Evolutionary conservation across 2,113 vertebrate species (phyloP).

Genomic region (Sorex araneus): DNA sequence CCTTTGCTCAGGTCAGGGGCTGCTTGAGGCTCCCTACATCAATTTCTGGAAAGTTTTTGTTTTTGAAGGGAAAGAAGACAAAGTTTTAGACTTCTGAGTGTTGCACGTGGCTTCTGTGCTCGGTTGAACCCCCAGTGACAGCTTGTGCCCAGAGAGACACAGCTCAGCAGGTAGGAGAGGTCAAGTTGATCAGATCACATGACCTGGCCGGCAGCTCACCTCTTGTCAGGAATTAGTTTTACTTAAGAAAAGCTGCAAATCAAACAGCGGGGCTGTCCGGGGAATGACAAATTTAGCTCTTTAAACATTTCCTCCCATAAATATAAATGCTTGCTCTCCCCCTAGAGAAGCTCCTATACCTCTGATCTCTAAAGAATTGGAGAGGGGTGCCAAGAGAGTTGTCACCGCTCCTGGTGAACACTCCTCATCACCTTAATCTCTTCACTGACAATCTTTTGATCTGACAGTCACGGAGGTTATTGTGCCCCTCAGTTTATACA

Average conservation of each 20-base stretch:
- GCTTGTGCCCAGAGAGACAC: not conserved
- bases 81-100: not conserved
- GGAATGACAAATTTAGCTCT: slow-evolving; percentile 77
- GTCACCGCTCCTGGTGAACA: slow-evolving; percentile 23
- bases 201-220: slow-evolving; percentile 26
- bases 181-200: slow-evolving; percentile 46
- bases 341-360: slow-evolving; percentile 48
- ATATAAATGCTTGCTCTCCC: slow-evolving; percentile 76
- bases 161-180: slow-evolving; percentile 7
- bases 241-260: slow-evolving; percentile 82
- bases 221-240: slow-evolving; percentile 73
- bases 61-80: slow-evolving; percentile 3
- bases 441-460: slow-evolving; percentile 73
- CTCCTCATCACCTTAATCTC: slow-evolving; percentile 52
- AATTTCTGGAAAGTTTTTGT: slow-evolving; percentile 9
- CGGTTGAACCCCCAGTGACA: slow-evolving; percentile 8
- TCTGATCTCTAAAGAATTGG: slow-evolving; percentile 62
- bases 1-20: not conserved
- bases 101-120: not conserved
- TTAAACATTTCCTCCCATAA: slow-evolving; percentile 82
- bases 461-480: slow-evolving; percentile 68
- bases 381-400: not conserved
- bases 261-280: slow-evolving; percentile 74
- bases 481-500: slow-evolving; percentile 59
- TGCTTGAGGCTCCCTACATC: not conserved